Evolutionary conservation across 64 coral and sea anemone species (phyloP), one percentile per base, ranked within the genome.

Genomic region (Anthopleura sola): DNA sequence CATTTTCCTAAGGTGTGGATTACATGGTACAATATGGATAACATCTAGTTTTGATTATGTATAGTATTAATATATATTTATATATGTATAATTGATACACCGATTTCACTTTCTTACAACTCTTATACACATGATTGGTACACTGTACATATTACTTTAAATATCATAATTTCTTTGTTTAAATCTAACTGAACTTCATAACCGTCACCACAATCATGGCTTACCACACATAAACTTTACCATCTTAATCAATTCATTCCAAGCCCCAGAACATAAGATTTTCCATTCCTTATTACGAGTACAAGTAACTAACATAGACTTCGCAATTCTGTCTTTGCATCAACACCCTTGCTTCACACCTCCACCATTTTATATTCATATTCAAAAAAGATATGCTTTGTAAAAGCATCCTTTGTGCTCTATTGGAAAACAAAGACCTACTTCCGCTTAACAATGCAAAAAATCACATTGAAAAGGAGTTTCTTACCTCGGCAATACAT

Each of bases 121-220:
- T 79, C 44, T 38, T 44, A 79, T 79, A 79, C 76, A 79, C 76
- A 79, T 48, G 66, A 79, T 79, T 48, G 37, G 37, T 79, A 71
- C 39, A 79, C 44, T 79, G 76, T 79, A 79, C 76, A 79, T 79
- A 24, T 79, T 79, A 79, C 76, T 79, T 77, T 79, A 79, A 79
- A 79, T 79, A 79, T 79, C 44, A 47, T 79, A 44, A 79, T 44
- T 79, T 79, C 44, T 79, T 48, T 71, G 58, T 28, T 71, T 71
- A 31, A 71, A 71, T 71, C 66, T 71, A 34, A 71, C 66, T 15
- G 11, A 71, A 71, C 66, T 32, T 32, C 66, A 71, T 3, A 71
- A 71, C 29, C 15, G 6, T 3, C 66, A 33, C 66, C 66, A 71
- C 29, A 71, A 71, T 71, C 14, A 71, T 34, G 29, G 29, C 66